Base-by-base conservation (phyloP, 1,140 invertebrate genomes). In the Drosophila baimaii region DNA sequence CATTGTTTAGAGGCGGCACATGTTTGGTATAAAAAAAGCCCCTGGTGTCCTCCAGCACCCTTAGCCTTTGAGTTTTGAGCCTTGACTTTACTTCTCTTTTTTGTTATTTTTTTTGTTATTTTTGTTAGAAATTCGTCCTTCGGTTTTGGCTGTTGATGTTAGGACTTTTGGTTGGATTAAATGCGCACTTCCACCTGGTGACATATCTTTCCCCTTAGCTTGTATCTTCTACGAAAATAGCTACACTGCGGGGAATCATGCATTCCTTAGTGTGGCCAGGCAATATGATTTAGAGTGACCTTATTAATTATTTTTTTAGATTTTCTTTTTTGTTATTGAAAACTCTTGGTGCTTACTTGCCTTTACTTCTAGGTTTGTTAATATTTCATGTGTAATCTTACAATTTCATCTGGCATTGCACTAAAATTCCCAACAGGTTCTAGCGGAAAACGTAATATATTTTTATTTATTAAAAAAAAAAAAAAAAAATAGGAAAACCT, bases 91-190 rank as follows among this genome's bases (percentile, higher is more conserved):
- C 54, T 41, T 25, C 9, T 21, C 17, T 44, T 23, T 12, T 31
- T 17, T 17, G 15, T 13, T 29, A 29, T 61, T n/a, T n/a, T 63
- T 17, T 33, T 21, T 29, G 39, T 43, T 31, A 23, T 55, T 56
- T 61, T 21, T n/a, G 49, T 31, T 35, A 23, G 27, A 46, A 43
- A 27, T 52, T 43, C 51, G 43, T 71, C 57, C 75, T 56, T 69
- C 64, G 77, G 57, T 80, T 75, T 70, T 64, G 73, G 56, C 61
- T 88, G 84, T 88, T 88, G 84, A 89, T 88, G 80, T 89, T 88
- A 68, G 73, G 84, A 88, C 79, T 88, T 88, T 88, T 71, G 83
- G 83, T 83, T 75, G 83, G 83, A 89, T 88, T 88, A 88, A 89
- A 89, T 89, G 80, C 77, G 74, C 70, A 82, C 79, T 64, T 89